These are phyloP conservation scores for Onychostruthus taczanowskii DNA, from an alignment of 2,113 vertebrate genomes.

Conservation along the genomic window DNA sequence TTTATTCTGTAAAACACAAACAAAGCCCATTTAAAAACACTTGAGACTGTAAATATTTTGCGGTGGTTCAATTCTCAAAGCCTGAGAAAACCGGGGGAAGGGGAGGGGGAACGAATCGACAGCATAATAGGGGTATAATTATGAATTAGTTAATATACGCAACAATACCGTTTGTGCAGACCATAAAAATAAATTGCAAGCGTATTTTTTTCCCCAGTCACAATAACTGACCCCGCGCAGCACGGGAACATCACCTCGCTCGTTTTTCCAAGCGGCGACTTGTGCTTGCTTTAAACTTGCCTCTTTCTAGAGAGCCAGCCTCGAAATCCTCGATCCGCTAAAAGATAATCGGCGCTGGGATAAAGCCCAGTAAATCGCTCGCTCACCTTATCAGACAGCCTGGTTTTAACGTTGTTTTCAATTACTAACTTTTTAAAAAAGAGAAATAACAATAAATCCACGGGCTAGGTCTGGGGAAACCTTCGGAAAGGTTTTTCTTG, in stretches of 20 bases:
- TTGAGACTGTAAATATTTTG: constrained; percentile 47
- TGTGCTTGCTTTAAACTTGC: not conserved
- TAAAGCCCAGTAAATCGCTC: not conserved
- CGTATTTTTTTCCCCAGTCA: not conserved
- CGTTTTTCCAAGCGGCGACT: not conserved
- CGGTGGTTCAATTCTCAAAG: constrained; percentile 37
- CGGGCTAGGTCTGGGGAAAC: not conserved
- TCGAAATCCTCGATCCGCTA: not conserved
- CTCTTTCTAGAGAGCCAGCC: not conserved
- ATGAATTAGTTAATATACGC: constrained; percentile 37
- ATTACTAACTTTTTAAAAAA: not conserved
- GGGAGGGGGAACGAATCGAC: not conserved
- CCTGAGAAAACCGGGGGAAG: not conserved
- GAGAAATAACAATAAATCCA: not conserved
- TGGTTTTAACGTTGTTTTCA: constrained; percentile 31
- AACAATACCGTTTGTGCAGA: constrained; percentile 39
- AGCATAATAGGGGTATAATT: constrained; percentile 29
- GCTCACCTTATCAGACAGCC: not conserved
- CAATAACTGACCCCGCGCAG: not conserved
- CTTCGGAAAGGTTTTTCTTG: not conserved
- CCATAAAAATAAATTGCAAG: constrained; percentile 53
- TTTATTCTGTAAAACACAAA: constrained; percentile 74
- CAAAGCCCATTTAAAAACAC: constrained; percentile 73
- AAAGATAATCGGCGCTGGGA: not conserved
- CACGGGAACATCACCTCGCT: constrained; percentile 19